Base-by-base conservation (phyloP, 1,140 invertebrate genomes). In the Eurosta solidaginis region DNA sequence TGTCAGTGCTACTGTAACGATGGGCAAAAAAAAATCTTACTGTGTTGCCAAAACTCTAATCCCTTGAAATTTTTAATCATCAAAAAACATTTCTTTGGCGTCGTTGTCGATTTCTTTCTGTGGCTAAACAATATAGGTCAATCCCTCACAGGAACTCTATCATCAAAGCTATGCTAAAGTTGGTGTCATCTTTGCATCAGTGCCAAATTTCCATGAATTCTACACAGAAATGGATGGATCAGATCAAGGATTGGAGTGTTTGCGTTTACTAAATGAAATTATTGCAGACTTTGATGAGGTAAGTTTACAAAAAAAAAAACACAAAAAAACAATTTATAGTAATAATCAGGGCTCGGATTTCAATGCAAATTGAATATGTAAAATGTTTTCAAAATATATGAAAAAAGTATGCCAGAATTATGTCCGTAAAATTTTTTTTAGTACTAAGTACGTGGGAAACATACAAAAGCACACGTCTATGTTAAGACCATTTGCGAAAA, bases 141-240 rank as follows among this genome's bases (percentile, higher is more conserved):
- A 54, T 73, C 74, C 44, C 29, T 63, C 45, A 78, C 77, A 97
- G 95, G 96, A 97, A 88, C 91, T 98, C 79, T 98, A 98, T 89
- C 95, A 97, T 89, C 95, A 98, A 88, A 95, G 95, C 84, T 98
- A 98, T 89, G 92, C 92, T 79, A 93, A 95, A 83, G 96, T 97
- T 52, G 96, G 96, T 40, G 96, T 98, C 25, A 93, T 97, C 59
- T 98, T 98, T 89, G 96, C 96, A 29, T 96, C 95, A 9, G 96
- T 98, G 84, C 96, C 96, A 79, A 98, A 98, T 89, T 98, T 97
- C 88, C 96, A 97, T 86, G 96, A 98, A 88, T 98, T 98, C 89
- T 98, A 97, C 89, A 96, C 95, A 83, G 96, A 98, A 90, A 90
- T 97, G 79, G 96, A 97, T 88, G 96, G 96, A 52, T 97, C 95